These are phyloP conservation scores for Salvelinus namaycush DNA, from an alignment of 2,113 vertebrate species.

Conservation along the genomic window DNA sequence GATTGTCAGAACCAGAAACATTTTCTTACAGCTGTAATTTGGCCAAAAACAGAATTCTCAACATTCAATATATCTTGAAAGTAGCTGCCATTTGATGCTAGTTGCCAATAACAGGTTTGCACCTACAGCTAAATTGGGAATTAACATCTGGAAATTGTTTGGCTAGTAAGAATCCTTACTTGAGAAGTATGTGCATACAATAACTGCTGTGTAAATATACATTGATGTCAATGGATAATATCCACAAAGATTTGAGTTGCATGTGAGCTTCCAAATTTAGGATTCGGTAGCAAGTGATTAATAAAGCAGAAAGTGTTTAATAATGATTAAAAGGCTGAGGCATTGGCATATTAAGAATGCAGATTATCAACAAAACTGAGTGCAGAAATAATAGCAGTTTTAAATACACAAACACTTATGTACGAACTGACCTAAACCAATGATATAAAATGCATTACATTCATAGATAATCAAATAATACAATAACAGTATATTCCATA, in stretches of 20 bases:
- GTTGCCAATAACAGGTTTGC: neutral
- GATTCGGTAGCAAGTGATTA: neutral
- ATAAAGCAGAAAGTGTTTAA: too few species aligned
- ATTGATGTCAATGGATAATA: neutral
- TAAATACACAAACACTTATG: neutral
- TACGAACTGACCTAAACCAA: neutral
- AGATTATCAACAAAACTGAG: slow-evolving; percentile 2
- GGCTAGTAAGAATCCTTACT: neutral
- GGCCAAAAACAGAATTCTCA: neutral
- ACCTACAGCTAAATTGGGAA: neutral
- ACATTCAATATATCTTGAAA: slow-evolving; percentile 10
- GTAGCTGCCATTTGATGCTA: slow-evolving; percentile 49
- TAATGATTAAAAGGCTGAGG: neutral
- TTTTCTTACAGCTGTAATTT: neutral
- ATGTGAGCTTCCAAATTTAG: neutral
- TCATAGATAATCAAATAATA: neutral
- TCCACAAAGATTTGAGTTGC: neutral
- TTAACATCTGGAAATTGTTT: neutral
- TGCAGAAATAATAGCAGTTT: neutral
- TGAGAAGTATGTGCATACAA: neutral
- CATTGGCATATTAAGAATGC: neutral
- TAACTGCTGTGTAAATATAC: neutral
- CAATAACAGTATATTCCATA: neutral
- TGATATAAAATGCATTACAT: neutral
- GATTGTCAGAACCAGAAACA: slow-evolving; percentile 11